A percentile compares a stretch with the other conserved stretches of the same genome.
phyloP scores from a whole-genome alignment of 2,113 vertebrate genomes.

The Daboia siamensis region DNA sequence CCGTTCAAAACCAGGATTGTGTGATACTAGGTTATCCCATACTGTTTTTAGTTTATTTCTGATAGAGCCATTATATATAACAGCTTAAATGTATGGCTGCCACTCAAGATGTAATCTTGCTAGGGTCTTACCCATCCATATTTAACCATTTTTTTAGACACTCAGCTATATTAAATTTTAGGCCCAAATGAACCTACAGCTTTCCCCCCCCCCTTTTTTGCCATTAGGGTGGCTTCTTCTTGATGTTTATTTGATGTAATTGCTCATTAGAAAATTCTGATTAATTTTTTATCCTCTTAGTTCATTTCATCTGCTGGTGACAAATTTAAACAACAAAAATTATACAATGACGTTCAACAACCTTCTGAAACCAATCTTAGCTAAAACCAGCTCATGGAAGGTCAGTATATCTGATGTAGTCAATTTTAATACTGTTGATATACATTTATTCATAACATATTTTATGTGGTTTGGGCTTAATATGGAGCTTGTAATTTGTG shows the following conservation, averaged over 20 bases:
- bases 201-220: not conserved
- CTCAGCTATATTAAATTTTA: not conserved
- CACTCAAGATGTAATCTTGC: not conserved
- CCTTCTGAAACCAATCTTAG: constrained; percentile 83
- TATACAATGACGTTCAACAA: constrained; percentile 92
- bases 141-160: not conserved
- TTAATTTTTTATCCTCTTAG: constrained; percentile 61
- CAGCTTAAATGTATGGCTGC: not conserved
- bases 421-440: not conserved
- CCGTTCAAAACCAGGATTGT: not conserved
- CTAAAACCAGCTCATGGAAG: constrained; percentile 88
- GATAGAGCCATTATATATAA: not conserved
- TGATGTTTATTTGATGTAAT: not conserved
- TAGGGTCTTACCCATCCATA: not conserved
- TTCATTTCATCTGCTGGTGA: constrained; percentile 89
- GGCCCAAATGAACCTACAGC: not conserved
- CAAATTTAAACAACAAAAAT: constrained; percentile 89
- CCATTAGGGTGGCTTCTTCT: not conserved
- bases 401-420: constrained; percentile 58
- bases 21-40: constrained; percentile 1
- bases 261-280: not conserved
- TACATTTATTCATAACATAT: not conserved
- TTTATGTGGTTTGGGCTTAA: not conserved
- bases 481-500: not conserved
- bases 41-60: not conserved